A percentile compares a stretch with the other conserved stretches of the same genome.
Evolutionary conservation across 2,797 vertebrate genomes (phyloP).

Genomic region (Sitta carolinensis): DNA sequence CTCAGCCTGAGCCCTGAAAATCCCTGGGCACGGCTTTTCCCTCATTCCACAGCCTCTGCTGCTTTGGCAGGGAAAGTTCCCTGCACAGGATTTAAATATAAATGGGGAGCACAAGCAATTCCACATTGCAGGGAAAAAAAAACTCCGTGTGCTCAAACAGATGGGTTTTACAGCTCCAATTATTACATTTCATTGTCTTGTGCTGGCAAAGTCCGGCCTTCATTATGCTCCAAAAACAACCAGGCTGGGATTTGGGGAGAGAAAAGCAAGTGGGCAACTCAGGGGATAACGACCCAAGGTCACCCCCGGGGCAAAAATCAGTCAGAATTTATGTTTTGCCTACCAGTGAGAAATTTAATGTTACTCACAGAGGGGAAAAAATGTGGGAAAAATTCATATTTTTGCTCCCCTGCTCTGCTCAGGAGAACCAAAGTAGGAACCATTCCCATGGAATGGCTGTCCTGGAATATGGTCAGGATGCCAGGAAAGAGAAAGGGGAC

Average conservation of each 20-base stretch:
- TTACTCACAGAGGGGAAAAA: neutral
- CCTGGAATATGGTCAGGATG: neutral
- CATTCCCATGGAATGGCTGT: neutral
- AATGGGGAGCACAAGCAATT: conserved; percentile 41
- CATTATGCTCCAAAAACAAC: neutral
- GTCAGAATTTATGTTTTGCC: neutral
- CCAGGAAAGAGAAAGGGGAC: neutral
- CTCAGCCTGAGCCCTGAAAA: neutral
- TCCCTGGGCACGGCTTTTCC: neutral
- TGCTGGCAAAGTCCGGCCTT: conserved; percentile 11
- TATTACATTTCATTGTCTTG: conserved; percentile 38
- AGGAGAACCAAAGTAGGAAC: neutral
- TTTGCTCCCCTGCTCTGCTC: neutral
- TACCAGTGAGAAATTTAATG: accelerated
- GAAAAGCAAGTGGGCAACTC: neutral
- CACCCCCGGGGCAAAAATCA: neutral
- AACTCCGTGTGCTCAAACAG: conserved; percentile 7
- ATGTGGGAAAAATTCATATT: accelerated
- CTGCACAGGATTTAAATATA: conserved; percentile 30
- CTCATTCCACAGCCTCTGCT: neutral
- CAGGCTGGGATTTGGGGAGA: neutral
- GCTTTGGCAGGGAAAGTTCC: neutral
- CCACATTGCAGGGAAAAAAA: neutral
- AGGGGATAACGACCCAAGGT: neutral
- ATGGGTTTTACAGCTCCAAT: conserved; percentile 58